Conservation (phyloP, 1,140 invertebrate species). For the Lasaia peninsularis region DNA sequence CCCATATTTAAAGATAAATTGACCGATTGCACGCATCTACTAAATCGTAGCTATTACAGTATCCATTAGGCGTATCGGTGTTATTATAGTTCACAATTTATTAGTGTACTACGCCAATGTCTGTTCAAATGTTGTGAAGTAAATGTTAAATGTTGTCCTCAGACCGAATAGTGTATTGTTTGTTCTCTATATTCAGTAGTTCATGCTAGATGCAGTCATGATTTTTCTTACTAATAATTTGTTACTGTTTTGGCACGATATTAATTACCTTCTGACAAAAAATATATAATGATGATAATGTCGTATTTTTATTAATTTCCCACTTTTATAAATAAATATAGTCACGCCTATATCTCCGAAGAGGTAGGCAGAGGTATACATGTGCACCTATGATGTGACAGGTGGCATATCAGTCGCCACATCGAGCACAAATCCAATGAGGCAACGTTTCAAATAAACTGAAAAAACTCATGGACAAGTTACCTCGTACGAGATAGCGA, state of each 20-base stretch:
- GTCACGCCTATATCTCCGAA: too few relatives aligned
- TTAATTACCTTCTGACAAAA: conserved; percentile 76
- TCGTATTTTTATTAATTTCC: conserved; percentile 16
- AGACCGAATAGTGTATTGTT: conserved; percentile 56
- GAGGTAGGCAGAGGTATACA: too few relatives aligned
- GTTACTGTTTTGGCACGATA: conserved; percentile 75
- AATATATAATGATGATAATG: conserved; percentile 70
- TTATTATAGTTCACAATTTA: conserved; percentile 63
- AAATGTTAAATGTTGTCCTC: conserved; percentile 66
- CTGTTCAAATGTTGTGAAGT: conserved; percentile 64
- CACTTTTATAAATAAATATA: too few relatives aligned
- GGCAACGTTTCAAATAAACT: too few relatives aligned
- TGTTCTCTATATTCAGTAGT: conserved; percentile 60
- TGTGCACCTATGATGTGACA: too few relatives aligned
- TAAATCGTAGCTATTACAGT: conserved; percentile 17
- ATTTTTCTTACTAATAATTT: conserved; percentile 71
- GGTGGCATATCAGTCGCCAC: too few relatives aligned
- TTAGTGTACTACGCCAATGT: conserved; percentile 53
- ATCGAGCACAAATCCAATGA: too few relatives aligned
- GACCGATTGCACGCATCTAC: conserved; percentile 17
- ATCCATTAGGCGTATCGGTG: conserved; percentile 64
- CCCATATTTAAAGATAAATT: neutral
- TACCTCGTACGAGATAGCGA: too few relatives aligned
- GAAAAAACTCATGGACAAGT: too few relatives aligned
- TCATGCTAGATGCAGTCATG: conserved; percentile 68